phyloP scores from a whole-genome alignment of 2,113 vertebrate species.

The Pedionomus torquatus region DNA sequence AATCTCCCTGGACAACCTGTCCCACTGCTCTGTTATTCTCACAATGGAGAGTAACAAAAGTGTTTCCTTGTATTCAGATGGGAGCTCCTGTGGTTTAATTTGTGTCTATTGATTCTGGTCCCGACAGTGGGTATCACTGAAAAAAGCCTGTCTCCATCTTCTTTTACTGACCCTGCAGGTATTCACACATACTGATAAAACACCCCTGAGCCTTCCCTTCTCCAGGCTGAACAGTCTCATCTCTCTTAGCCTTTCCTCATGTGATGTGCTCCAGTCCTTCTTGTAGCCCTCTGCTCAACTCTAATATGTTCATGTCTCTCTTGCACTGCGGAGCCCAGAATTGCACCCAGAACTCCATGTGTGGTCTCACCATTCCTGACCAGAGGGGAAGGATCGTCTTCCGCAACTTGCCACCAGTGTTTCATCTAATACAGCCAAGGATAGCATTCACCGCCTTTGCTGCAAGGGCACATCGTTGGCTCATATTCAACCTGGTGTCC shows the following conservation, averaged over 20 bases:
- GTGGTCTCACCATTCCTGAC: background rate
- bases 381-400: background rate
- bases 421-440: background rate
- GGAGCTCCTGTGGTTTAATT: background rate
- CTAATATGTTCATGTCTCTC: background rate
- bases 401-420: no score
- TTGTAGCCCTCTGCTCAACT: background rate
- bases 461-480: background rate
- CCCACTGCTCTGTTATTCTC: background rate
- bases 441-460: background rate
- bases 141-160: background rate
- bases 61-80: background rate
- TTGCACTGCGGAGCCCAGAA: background rate
- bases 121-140: background rate
- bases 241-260: background rate
- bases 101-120: no score
- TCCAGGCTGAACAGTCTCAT: background rate
- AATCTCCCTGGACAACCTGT: background rate
- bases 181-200: background rate
- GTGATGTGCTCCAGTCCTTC: background rate
- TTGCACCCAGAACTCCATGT: background rate
- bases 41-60: background rate
- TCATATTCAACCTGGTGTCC: background rate
- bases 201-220: background rate
- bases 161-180: background rate